These are phyloP conservation scores for Pterophyllum scalare DNA, from an alignment of 2,113 vertebrate species.

Conservation along the genomic window DNA sequence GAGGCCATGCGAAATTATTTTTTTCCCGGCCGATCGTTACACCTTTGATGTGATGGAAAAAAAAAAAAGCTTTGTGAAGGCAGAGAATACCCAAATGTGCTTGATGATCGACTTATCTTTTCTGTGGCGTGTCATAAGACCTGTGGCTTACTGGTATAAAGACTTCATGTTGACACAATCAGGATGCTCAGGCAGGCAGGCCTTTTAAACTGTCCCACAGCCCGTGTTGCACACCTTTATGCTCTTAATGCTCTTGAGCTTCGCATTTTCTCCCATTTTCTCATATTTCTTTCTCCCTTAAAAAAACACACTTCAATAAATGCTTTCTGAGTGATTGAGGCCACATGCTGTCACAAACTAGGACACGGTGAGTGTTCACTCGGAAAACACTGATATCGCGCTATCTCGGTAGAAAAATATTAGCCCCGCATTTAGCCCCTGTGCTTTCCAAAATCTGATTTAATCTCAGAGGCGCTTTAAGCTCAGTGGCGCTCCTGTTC, in stretches of 20 bases:
- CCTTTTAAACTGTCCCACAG: background rate
- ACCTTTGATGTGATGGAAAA: slow-evolving; percentile 57
- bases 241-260: background rate
- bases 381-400: slow-evolving; percentile 47
- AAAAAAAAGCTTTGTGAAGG: slow-evolving; percentile 3
- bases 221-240: background rate
- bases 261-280: background rate
- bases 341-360: background rate
- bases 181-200: slow-evolving; percentile 1
- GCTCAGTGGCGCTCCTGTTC: slow-evolving; percentile 34
- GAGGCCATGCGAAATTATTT: slow-evolving; percentile 47
- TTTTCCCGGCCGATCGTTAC: slow-evolving; percentile 13
- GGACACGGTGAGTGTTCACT: slow-evolving; percentile 23
- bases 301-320: background rate
- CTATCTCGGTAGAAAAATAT: slow-evolving; percentile 44
- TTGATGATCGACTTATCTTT: slow-evolving; percentile 23
- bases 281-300: background rate
- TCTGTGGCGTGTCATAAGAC: background rate
- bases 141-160: slow-evolving; percentile 33
- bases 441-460: slow-evolving; percentile 53
- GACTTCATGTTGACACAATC: background rate
- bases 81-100: slow-evolving; percentile 11
- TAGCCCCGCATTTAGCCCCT: slow-evolving; percentile 40
- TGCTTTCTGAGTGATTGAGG: background rate
- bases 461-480: slow-evolving; percentile 44